phyloP scores from a whole-genome alignment of 2,113 vertebrate genomes.

The Lagopus leucura region DNA sequence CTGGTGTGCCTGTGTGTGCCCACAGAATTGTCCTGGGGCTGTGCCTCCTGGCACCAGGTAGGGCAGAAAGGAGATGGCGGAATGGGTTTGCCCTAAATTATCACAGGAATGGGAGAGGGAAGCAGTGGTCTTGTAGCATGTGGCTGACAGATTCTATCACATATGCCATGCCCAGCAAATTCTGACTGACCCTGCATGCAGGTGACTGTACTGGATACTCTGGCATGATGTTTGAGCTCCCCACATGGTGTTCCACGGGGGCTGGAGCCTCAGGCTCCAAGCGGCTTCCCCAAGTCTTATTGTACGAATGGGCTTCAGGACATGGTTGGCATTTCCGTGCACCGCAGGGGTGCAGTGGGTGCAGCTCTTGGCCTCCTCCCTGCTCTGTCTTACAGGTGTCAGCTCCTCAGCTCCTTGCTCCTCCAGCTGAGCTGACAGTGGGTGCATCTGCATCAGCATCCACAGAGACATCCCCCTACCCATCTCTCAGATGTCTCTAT shows the following conservation, averaged over 20 bases:
- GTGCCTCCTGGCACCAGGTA: background rate
- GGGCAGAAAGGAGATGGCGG: background rate
- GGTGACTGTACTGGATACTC: background rate
- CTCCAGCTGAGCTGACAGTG: background rate
- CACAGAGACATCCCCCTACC: background rate
- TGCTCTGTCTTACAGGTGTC: background rate
- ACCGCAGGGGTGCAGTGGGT: background rate
- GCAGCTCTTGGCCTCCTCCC: background rate
- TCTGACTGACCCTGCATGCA: background rate
- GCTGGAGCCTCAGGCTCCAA: background rate
- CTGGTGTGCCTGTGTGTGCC: background rate
- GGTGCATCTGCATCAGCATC: background rate
- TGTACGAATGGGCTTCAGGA: background rate
- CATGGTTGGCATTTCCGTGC: background rate
- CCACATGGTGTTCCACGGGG: background rate
- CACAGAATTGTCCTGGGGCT: accelerated
- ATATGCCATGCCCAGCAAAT: background rate
- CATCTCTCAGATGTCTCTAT: background rate
- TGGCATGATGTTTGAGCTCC: background rate
- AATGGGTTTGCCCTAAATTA: background rate
- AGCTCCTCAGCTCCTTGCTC: background rate
- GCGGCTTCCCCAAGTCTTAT: background rate
- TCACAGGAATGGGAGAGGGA: background rate
- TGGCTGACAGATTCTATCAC: background rate
- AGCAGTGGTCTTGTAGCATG: background rate